phyloP scores from a whole-genome alignment of 2,113 vertebrate genomes.

The Archocentrus centrarchus region DNA sequence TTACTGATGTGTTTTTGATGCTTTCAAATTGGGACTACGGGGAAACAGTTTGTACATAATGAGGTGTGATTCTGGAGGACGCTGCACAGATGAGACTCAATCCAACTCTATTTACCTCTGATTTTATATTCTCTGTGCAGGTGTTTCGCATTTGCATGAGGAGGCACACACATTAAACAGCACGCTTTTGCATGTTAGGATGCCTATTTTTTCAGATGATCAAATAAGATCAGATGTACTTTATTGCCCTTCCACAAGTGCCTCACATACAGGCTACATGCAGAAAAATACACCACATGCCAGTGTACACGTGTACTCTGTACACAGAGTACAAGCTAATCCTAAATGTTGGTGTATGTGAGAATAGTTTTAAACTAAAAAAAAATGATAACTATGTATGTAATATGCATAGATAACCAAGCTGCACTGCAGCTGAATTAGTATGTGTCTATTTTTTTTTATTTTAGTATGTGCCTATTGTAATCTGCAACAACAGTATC shows the following conservation, averaged over 20 bases:
- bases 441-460: too few relatives aligned
- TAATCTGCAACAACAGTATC: background rate
- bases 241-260: background rate
- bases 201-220: background rate
- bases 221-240: background rate
- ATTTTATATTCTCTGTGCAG: constrained; percentile 1
- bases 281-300: too few relatives aligned
- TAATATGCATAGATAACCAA: background rate
- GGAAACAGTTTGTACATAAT: constrained; percentile 1
- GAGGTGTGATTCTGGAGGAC: constrained; percentile 7
- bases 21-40: background rate
- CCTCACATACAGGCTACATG: background rate
- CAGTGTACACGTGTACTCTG: too few relatives aligned
- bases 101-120: constrained; percentile 10
- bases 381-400: background rate
- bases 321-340: too few relatives aligned
- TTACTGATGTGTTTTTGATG: constrained; percentile 4
- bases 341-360: too few relatives aligned
- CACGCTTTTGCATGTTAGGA: background rate
- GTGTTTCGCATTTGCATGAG: background rate
- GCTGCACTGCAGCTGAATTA: background rate
- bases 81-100: constrained; percentile 3
- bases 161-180: background rate
- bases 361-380: too few relatives aligned
- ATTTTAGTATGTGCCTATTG: background rate